Percentiles rank a stretch among this genome's conserved stretches.
Conservation (phyloP, 2,113 vertebrate species). For the Alectura lathami region DNA sequence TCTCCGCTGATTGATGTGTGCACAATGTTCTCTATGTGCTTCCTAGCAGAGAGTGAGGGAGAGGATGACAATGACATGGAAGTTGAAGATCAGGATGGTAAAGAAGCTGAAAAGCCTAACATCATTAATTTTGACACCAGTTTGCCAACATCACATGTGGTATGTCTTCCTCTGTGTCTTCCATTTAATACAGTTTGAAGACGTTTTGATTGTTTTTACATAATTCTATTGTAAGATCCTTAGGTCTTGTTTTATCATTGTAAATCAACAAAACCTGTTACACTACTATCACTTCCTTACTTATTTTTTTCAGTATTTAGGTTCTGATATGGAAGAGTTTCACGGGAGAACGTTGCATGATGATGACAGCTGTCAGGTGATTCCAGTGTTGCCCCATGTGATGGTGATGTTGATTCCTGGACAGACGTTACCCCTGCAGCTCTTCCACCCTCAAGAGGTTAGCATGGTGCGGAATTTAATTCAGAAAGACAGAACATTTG, state of each 20-base stretch:
- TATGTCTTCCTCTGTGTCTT: slow-evolving; percentile 61
- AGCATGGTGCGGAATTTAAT: slow-evolving; percentile 96
- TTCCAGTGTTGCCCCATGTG: slow-evolving; percentile 91
- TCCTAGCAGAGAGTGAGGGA: slow-evolving; percentile 83
- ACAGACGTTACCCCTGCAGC: slow-evolving; percentile 94
- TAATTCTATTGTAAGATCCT: background rate
- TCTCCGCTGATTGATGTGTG: background rate
- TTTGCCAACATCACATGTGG: slow-evolving; percentile 92
- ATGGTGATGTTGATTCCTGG: slow-evolving; percentile 93
- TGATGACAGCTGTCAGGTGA: slow-evolving; percentile 92
- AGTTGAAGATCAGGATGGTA: slow-evolving; percentile 88
- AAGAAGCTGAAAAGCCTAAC: slow-evolving; percentile 85
- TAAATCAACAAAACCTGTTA: background rate
- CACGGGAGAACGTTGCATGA: slow-evolving; percentile 94
- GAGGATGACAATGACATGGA: slow-evolving; percentile 93
- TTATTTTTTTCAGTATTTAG: slow-evolving; percentile 84
- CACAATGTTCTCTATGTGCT: slow-evolving; percentile 17
- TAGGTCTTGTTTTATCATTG: background rate
- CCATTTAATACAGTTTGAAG: background rate
- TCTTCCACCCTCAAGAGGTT: slow-evolving; percentile 94
- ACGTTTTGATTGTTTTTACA: background rate
- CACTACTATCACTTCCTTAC: background rate
- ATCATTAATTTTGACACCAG: slow-evolving; percentile 96
- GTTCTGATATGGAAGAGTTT: slow-evolving; percentile 97
- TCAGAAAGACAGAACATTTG: slow-evolving; percentile 94